Percentiles rank a stretch among this genome's conserved stretches.
Evolutionary conservation across 1,140 invertebrate species (phyloP).

Genomic region (Drosophila jambulina): DNA sequence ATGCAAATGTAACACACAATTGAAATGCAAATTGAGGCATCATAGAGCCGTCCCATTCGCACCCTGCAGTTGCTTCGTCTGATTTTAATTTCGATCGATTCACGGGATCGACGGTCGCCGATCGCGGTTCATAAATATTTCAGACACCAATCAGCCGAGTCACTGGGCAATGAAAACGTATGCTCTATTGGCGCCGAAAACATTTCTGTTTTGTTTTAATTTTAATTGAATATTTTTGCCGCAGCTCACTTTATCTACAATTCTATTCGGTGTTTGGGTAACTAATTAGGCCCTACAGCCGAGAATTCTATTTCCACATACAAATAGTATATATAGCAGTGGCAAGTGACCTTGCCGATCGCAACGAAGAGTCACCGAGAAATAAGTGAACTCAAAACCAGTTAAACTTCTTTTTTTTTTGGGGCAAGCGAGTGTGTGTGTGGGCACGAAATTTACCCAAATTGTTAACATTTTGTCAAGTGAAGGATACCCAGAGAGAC

Average conservation of each 20-base stretch:
- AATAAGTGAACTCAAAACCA: conserved; percentile 60
- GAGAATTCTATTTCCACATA: conserved; percentile 41
- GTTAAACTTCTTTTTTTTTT: conserved; percentile 74
- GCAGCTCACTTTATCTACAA: conserved; percentile 10
- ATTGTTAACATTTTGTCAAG: conserved; percentile 70
- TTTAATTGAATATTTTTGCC: conserved; percentile 14
- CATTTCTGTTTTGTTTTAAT: conserved; percentile 1
- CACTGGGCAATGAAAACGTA: conserved; percentile 18
- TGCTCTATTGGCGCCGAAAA: conserved; percentile 50
- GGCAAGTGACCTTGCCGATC: conserved; percentile 23
- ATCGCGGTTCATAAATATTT: conserved; percentile 64
- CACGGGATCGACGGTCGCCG: conserved; percentile 48
- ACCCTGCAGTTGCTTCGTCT: conserved; percentile 1
- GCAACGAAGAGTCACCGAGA: conserved; percentile 36
- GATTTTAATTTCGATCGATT: conserved; percentile 40
- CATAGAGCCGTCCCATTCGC: conserved; percentile 8
- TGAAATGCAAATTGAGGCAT: conserved; percentile 49
- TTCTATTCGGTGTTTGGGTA: conserved; percentile 24
- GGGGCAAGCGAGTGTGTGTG: conserved; percentile 4
- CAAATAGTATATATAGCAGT: not conserved
- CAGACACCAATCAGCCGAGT: conserved; percentile 24
- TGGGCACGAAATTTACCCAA: conserved; percentile 36
- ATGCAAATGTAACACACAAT: conserved; percentile 55
- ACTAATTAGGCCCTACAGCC: conserved; percentile 42
- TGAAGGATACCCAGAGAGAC: conserved; percentile 44